A percentile compares a stretch with the other conserved stretches of the same genome.
These are phyloP conservation scores for Pantherophis vulpinus DNA, from an alignment of 2,797 vertebrate genomes.

Conservation along the genomic window DNA sequence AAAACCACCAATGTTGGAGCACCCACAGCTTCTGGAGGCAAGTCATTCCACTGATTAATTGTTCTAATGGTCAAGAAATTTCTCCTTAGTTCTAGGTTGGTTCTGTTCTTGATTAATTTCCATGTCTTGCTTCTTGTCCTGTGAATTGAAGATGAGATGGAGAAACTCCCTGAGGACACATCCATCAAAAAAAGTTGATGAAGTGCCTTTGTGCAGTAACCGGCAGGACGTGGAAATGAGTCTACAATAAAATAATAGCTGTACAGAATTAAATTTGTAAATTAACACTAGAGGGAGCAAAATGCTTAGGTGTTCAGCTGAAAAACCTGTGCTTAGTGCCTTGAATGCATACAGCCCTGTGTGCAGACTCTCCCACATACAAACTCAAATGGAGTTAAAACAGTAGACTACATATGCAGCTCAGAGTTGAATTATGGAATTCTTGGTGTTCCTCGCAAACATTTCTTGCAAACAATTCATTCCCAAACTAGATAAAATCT, in stretches of 20 bases:
- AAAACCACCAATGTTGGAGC: background rate
- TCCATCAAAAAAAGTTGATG: background rate
- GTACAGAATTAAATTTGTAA: background rate
- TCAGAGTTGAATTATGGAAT: background rate
- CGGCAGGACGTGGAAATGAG: background rate
- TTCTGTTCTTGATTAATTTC: too few relatives aligned
- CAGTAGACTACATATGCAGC: background rate
- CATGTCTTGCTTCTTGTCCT: too few relatives aligned
- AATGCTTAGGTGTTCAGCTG: background rate
- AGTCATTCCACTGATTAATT: background rate
- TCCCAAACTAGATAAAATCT: background rate
- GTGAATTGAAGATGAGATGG: background rate
- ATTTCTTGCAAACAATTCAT: background rate
- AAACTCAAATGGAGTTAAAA: background rate
- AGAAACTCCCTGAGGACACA: background rate
- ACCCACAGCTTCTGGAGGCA: background rate
- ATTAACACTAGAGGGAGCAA: background rate
- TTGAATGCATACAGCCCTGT: background rate
- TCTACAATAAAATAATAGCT: background rate
- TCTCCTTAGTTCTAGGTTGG: too few relatives aligned
- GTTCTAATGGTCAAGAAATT: too few relatives aligned
- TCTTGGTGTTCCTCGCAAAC: background rate
- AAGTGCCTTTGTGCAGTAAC: background rate
- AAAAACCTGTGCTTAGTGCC: background rate
- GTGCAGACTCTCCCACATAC: too few relatives aligned